Evolutionary conservation across 2,797 vertebrate genomes (phyloP), one percentile per base, ranked within the genome.

Genomic region (Hippocampus kuda): DNA sequence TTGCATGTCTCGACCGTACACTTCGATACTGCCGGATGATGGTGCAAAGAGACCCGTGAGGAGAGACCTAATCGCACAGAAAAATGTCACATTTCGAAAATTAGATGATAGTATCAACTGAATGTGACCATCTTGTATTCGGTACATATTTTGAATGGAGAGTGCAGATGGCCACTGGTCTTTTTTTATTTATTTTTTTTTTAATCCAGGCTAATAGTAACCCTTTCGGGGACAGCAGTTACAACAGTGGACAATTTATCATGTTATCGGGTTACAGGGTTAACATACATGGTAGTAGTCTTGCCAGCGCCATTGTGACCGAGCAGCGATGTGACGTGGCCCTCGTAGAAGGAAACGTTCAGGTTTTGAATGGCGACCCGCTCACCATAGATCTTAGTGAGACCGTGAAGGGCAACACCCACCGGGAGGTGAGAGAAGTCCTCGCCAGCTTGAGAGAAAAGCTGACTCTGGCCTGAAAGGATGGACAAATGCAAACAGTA

Each of bases 221-320:
- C 34, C 34, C 34, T 8, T 38, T 8, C 7, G 7, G 34, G 34
- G 34, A 38, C 34, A 8, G 34, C 34, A 8, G 34, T 38, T 8
- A 38, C 34, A 7, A 38, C 34, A 38, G 34, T 38, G 34, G 34
- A 38, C 34, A 38, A 0, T 1, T 38, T 38, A 38, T 38, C 34
- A 38, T 38, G 34, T 38, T 38, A 38, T 38, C 34, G 8, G 34
- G 7, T 38, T 7, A 38, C 34, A 38, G 34, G 34, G 4, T 67
- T n/a, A 26, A 82, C 90, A 65, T 89, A 99, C 97, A 99, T 98
- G 66, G 97, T 96, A 2, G 97, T 99, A 5, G 96, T 99, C 89
- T 99, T 99, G 65, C 97, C 97, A 0, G 97, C 97, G 84, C 97
- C 97, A 0, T 99, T 99, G 87, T 96, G 97, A 5, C 97, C 97